These are phyloP conservation scores for Macrotus californicus DNA, from an alignment of 2,113 vertebrate species.

Conservation along the genomic window DNA sequence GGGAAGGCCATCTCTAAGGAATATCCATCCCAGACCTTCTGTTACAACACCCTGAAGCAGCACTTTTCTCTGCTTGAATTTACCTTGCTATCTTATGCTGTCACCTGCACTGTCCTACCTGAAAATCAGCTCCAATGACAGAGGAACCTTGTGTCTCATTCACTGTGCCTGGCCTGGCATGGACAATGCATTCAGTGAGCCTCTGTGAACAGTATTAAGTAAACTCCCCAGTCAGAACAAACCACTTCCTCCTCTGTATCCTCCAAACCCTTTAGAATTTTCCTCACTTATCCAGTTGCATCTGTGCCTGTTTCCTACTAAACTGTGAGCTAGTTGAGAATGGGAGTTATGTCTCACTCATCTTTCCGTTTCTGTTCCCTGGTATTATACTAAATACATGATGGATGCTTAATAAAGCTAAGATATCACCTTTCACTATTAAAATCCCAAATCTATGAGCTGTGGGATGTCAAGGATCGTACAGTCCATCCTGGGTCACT, in stretches of 20 bases:
- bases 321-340: neutral
- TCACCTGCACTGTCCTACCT: neutral
- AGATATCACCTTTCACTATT: constrained; percentile 50
- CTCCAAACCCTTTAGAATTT: neutral
- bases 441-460: constrained; percentile 62
- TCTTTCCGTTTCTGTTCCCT: neutral
- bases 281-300: neutral
- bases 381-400: neutral
- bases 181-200: neutral
- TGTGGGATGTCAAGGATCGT: neutral
- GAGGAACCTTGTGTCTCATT: neutral
- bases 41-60: neutral
- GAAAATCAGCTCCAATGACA: neutral
- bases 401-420: neutral
- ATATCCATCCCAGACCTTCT: neutral
- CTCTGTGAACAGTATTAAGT: neutral
- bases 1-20: neutral
- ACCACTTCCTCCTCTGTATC: neutral
- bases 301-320: neutral
- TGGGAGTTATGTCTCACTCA: neutral
- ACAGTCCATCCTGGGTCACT: neutral
- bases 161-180: neutral
- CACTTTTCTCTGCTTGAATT: neutral
- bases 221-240: neutral
- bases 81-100: neutral